phyloP scores from a whole-genome alignment of 2,888 invertebrate species.

The Microctonus aethiopoides region DNA sequence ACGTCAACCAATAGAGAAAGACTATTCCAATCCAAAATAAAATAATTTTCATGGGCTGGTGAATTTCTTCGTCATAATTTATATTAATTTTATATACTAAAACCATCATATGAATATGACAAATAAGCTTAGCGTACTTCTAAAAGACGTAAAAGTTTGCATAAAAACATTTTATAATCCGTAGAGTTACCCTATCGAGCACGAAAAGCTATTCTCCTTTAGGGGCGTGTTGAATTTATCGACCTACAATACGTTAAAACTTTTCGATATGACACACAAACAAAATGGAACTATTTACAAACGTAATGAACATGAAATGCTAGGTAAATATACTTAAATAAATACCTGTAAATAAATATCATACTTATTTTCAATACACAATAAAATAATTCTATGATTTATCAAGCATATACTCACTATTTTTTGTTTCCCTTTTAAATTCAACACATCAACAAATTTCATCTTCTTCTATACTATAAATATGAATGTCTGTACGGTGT shows the following conservation, averaged over 20 bases:
- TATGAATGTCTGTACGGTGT: no score
- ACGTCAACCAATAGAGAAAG: constrained; percentile 36
- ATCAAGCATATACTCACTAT: no score
- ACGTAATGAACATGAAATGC: no score
- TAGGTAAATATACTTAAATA: no score
- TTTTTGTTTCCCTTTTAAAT: no score
- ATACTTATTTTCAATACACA: no score
- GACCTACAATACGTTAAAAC: neutral
- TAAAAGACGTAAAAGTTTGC: neutral
- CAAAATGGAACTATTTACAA: neutral
- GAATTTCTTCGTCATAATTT: constrained; percentile 62
- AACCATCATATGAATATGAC: constrained; percentile 50
- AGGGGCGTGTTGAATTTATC: neutral
- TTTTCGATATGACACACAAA: neutral
- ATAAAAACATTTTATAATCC: neutral
- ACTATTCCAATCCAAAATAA: neutral
- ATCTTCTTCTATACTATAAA: no score
- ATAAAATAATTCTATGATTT: no score
- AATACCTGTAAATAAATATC: no score
- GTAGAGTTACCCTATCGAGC: neutral
- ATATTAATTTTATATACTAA: constrained; percentile 58
- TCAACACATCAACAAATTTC: no score
- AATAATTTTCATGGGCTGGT: constrained; percentile 55
- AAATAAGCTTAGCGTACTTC: constrained; percentile 42
- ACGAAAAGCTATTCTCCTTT: neutral